Percentiles rank a stretch among this genome's conserved stretches.
Evolutionary conservation across 2,888 invertebrate genomes (phyloP).

Genomic region (Diadromus collaris): DNA sequence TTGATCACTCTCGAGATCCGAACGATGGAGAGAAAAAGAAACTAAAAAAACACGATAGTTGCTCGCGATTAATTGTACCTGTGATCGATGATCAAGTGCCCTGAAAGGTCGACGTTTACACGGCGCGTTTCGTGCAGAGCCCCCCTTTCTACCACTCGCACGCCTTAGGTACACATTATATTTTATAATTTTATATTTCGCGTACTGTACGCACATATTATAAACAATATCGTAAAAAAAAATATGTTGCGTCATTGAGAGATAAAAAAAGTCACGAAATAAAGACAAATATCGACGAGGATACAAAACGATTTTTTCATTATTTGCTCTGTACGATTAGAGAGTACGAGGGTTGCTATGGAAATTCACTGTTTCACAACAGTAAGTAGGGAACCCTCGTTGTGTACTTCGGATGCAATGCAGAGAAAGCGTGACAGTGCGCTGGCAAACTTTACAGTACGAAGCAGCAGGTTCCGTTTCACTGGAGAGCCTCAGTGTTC

Average conservation of each 20-base stretch:
- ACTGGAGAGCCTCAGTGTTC: slow-evolving; percentile 20
- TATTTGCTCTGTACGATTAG: slow-evolving; percentile 21
- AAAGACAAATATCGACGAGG: slow-evolving; percentile 34
- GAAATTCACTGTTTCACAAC: slow-evolving; percentile 51
- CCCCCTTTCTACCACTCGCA: slow-evolving; percentile 50
- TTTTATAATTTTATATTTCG: slow-evolving; percentile 67
- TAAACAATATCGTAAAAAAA: slow-evolving; percentile 47
- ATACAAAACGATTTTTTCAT: background rate
- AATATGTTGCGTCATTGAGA: slow-evolving; percentile 58
- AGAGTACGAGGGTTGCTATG: slow-evolving; percentile 49
- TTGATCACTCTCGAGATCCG: slow-evolving; percentile 41
- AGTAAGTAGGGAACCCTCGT: slow-evolving; percentile 23
- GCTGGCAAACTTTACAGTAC: slow-evolving; percentile 8
- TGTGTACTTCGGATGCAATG: slow-evolving; percentile 32
- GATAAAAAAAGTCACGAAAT: slow-evolving; percentile 2
- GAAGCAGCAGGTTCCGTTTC: background rate
- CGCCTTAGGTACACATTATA: slow-evolving; percentile 63
- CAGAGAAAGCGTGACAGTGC: slow-evolving; percentile 21
- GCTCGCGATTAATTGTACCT: slow-evolving; percentile 58
- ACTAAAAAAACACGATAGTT: slow-evolving; percentile 8
- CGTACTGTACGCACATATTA: slow-evolving; percentile 56
- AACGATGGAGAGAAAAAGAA: slow-evolving; percentile 28
- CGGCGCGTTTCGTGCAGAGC: slow-evolving; percentile 23
- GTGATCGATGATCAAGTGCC: slow-evolving; percentile 49
- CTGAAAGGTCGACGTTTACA: slow-evolving; percentile 35